These are phyloP conservation scores for Drosophila kikkawai DNA, from an alignment of 1,140 invertebrate species.

Conservation along the genomic window DNA sequence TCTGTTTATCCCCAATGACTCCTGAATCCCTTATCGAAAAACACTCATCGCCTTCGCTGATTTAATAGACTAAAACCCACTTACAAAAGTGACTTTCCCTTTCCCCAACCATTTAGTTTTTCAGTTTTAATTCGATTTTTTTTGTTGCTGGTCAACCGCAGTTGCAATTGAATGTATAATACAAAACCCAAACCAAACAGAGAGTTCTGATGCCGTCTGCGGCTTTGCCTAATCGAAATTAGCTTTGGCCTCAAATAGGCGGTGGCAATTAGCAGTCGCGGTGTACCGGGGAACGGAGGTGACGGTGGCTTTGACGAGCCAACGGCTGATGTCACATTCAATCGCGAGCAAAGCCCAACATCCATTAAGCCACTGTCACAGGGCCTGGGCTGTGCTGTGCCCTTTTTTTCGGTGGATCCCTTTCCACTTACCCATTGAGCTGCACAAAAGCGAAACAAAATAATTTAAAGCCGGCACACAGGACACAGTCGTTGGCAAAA, in stretches of 20 bases:
- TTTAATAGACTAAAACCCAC: constrained; percentile 2
- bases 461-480: constrained; percentile 61
- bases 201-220: constrained; percentile 48
- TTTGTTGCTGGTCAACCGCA: constrained; percentile 27
- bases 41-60: not conserved
- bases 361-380: constrained; percentile 47
- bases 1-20: not conserved
- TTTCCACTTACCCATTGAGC: not conserved
- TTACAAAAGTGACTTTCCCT: not conserved
- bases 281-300: constrained; percentile 1
- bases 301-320: constrained; percentile 1
- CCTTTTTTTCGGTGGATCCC: constrained; percentile 30
- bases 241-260: constrained; percentile 57
- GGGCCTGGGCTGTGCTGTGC: not conserved
- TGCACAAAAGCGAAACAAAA: constrained; percentile 57
- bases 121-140: constrained; percentile 22
- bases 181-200: constrained; percentile 47
- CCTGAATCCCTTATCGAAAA: not conserved
- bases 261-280: constrained; percentile 48
- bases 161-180: constrained; percentile 36
- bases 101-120: not conserved
- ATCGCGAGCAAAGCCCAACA: constrained; percentile 40
- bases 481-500: constrained; percentile 35
- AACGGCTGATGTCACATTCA: constrained; percentile 47
- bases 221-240: constrained; percentile 64